Evolutionary conservation across 2,797 vertebrate species (phyloP).

Genomic region (Epinephelus awoara): DNA sequence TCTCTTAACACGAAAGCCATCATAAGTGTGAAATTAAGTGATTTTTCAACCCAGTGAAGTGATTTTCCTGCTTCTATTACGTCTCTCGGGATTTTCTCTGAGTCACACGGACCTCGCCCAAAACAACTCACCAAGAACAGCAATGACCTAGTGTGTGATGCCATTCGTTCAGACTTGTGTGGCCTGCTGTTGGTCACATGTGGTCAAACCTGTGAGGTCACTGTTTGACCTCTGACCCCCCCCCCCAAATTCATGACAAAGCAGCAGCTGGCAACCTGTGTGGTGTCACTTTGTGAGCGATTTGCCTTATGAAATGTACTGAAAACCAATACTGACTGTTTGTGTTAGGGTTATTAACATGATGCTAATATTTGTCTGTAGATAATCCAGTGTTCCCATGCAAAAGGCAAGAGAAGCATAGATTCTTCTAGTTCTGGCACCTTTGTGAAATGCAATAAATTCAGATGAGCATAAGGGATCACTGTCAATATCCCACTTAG

Average conservation of each 20-base stretch:
- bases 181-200: slow-evolving; percentile 67
- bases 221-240: slow-evolving; percentile 54
- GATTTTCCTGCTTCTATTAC: slow-evolving; percentile 55
- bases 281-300: neutral
- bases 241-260: slow-evolving; percentile 12
- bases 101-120: slow-evolving; percentile 76
- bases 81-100: slow-evolving; percentile 66
- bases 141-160: slow-evolving; percentile 70
- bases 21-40: slow-evolving; percentile 21
- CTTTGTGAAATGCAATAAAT: neutral
- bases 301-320: slow-evolving; percentile 7
- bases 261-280: slow-evolving; percentile 34
- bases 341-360: neutral
- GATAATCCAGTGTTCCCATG: neutral
- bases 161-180: slow-evolving; percentile 53
- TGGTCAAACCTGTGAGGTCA: slow-evolving; percentile 69
- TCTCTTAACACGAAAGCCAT: slow-evolving; percentile 21
- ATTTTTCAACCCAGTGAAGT: slow-evolving; percentile 33
- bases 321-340: neutral
- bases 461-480: neutral
- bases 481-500: neutral
- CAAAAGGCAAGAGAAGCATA: neutral
- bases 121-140: slow-evolving; percentile 67
- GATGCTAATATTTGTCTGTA: neutral
- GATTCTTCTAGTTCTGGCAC: neutral